Conservation (phyloP, 1,140 invertebrate species). For the Venturia canescens region DNA sequence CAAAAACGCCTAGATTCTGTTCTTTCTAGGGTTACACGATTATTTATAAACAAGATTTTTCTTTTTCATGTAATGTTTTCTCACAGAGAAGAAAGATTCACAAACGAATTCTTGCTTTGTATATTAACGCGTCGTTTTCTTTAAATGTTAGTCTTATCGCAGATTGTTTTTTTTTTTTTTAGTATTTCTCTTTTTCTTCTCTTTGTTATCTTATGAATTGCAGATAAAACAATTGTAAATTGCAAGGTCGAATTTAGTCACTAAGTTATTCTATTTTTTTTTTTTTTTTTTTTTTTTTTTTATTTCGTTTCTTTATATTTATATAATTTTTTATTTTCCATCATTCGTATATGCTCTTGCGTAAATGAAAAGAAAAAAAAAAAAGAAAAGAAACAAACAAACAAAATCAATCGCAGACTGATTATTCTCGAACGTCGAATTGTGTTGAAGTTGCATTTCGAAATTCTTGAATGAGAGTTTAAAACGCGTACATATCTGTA, state of each 20-base stretch:
- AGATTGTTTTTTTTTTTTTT: slow-evolving; percentile 5
- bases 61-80: not conserved
- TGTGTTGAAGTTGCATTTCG: not conserved
- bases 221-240: slow-evolving; percentile 47
- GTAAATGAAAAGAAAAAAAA: not conserved
- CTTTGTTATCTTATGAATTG: slow-evolving; percentile 42
- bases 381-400: not conserved
- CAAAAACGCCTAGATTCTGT: not conserved
- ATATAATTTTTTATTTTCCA: not conserved
- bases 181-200: no score
- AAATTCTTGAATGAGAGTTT: slow-evolving; percentile 11
- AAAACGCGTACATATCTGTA: slow-evolving; percentile 9
- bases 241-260: slow-evolving; percentile 55
- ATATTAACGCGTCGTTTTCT: slow-evolving; percentile 44
- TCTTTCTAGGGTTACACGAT: not conserved
- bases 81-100: slow-evolving; percentile 31
- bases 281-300: not conserved
- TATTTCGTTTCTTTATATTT: not conserved
- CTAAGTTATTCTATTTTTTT: slow-evolving; percentile 42
- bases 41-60: no score
- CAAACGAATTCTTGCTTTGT: slow-evolving; percentile 41
- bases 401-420: not conserved
- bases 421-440: slow-evolving; percentile 17
- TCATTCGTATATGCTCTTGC: not conserved
- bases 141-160: not conserved